Evolutionary conservation across 2,113 vertebrate species (phyloP).

Genomic region (Heterochromis multidens): DNA sequence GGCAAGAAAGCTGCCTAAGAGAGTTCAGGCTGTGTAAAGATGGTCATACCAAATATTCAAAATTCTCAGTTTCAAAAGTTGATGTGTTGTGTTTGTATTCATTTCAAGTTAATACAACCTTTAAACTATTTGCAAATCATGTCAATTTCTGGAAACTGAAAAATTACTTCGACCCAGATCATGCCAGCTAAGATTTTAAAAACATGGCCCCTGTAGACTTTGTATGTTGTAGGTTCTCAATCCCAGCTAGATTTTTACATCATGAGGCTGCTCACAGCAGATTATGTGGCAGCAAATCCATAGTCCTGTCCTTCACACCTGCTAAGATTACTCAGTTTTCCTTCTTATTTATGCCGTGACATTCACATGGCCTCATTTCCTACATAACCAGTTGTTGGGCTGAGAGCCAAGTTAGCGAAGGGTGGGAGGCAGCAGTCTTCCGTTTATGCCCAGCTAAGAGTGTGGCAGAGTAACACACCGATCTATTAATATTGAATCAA

Average conservation of each 20-base stretch:
- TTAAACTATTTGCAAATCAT: not conserved
- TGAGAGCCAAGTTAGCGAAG: not conserved
- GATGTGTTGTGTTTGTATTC: not conserved
- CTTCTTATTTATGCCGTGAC: conserved; percentile 4
- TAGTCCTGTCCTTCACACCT: conserved; percentile 7
- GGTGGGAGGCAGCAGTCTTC: not conserved
- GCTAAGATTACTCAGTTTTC: conserved; percentile 36
- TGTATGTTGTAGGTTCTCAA: not conserved
- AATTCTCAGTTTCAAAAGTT: not conserved
- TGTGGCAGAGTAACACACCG: conserved; percentile 17
- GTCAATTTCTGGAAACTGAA: not conserved
- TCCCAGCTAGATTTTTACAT: not conserved
- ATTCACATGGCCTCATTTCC: not conserved
- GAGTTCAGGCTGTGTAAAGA: not conserved
- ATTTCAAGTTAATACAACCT: not conserved
- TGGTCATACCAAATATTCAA: too few species aligned
- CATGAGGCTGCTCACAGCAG: not conserved
- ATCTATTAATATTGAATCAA: conserved; percentile 71
- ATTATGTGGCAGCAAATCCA: conserved; percentile 26
- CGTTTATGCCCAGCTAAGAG: not conserved
- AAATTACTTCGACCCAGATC: not conserved
- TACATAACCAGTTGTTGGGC: conserved; percentile 24
- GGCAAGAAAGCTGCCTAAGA: not conserved
- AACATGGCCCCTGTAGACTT: not conserved
- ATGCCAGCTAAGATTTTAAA: not conserved